Evolutionary conservation across 2,113 vertebrate genomes (phyloP), one percentile per base, ranked within the genome.

Genomic region (Okapia johnstoni): DNA sequence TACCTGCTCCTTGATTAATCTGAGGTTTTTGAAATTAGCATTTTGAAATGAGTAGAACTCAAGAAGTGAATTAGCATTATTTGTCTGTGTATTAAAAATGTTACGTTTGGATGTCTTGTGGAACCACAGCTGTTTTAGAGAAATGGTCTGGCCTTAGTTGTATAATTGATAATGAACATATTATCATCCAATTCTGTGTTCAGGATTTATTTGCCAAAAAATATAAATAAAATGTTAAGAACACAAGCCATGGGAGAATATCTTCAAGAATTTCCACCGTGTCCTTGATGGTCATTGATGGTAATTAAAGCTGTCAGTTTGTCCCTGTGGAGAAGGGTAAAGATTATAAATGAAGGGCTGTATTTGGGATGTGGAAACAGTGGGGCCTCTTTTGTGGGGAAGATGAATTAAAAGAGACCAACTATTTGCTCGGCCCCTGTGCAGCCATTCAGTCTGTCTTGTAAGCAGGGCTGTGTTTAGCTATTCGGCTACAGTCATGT

Each of bases 11-110:
- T 97, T 98, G 96, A 97, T 98, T 98, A 97, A 97, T 97, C 60
- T 97, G 94, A 97, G 21, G 88, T 94, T 97, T 98, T 98, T 98
- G 97, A 98, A 98, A 98, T 98, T 98, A 93, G 85, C 95, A 25
- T 97, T 98, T 98, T 84, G 88, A 98, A 98, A 98, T 98, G 96
- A 96, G 98, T 80, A 6, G 85, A 98, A 93, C 97, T 97, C 93
- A 97, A 93, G 50, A 90, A 98, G 96, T 96, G 98, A 98, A 96
- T 96, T 96, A 97, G 76, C 89, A 92, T 98, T 97, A 98, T 97
- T 97, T 98, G 90, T 80, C 94, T 96, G 66, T 97, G 93, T 93
- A 80, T 95, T 85, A 93, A 93, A 98, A 98, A 97, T 61, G 36
- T 86, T 97, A 81, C 61, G 7, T 95, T 77, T 95, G 58, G 57